phyloP scores from a whole-genome alignment of 1,140 invertebrate species.

The Drosophila subpulchrella region DNA sequence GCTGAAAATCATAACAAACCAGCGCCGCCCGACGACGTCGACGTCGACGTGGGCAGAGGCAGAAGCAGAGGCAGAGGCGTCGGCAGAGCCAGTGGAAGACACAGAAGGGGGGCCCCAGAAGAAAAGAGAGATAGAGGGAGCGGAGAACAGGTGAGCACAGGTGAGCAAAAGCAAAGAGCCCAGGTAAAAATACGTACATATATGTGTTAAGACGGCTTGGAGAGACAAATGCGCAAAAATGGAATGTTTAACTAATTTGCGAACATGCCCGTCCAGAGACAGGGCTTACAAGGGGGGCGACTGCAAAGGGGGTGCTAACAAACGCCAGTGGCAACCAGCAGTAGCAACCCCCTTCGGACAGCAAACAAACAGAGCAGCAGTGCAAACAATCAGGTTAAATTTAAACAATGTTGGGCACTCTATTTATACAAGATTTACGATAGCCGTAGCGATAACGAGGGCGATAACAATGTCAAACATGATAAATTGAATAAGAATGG shows the following conservation, averaged over 20 bases:
- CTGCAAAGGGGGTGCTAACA: background rate
- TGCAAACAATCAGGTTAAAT: slow-evolving; percentile 22
- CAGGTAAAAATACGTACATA: background rate
- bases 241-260: slow-evolving; percentile 45
- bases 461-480: slow-evolving; percentile 34
- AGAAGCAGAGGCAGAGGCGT: slow-evolving; percentile 11
- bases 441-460: slow-evolving; percentile 17
- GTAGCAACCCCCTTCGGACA: slow-evolving; percentile 27
- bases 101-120: slow-evolving; percentile 4
- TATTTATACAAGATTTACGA: slow-evolving; percentile 14
- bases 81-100: slow-evolving; percentile 7
- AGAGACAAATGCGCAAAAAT: slow-evolving; percentile 27
- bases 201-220: slow-evolving; percentile 19
- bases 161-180: slow-evolving; percentile 19
- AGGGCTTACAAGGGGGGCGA: background rate
- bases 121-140: slow-evolving; percentile 1
- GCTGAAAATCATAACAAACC: slow-evolving; percentile 81
- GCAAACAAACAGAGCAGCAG: slow-evolving; percentile 12
- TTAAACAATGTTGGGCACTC: slow-evolving; percentile 17
- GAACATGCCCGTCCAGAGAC: slow-evolving; percentile 14
- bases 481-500: slow-evolving; percentile 23
- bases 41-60: slow-evolving; percentile 24
- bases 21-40: slow-evolving; percentile 53
- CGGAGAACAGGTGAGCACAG: slow-evolving; percentile 26
- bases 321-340: slow-evolving; percentile 25